These are phyloP conservation scores for Sebastolobus alascanus DNA, from an alignment of 2,797 vertebrate genomes.

Conservation along the genomic window DNA sequence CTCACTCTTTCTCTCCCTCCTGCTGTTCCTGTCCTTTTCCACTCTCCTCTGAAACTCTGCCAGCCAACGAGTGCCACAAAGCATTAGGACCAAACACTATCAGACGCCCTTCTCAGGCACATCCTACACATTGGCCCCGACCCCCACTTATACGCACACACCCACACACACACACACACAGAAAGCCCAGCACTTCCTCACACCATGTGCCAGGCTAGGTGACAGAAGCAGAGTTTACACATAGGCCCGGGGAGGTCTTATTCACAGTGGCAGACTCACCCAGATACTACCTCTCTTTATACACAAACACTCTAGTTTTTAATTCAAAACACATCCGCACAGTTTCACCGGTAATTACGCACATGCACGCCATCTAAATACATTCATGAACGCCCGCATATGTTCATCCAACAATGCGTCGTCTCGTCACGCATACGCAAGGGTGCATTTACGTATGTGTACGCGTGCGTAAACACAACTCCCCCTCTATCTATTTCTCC, in stretches of 20 bases:
- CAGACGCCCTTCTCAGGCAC: slow-evolving; percentile 71
- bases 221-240: slow-evolving; percentile 74
- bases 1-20: slow-evolving; percentile 29
- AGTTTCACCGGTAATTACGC: slow-evolving; percentile 54
- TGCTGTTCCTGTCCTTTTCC: slow-evolving; percentile 70
- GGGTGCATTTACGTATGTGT: slow-evolving; percentile 33
- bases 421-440: slow-evolving; percentile 49
- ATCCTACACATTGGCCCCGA: slow-evolving; percentile 65
- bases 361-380: slow-evolving; percentile 26
- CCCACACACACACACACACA: slow-evolving; percentile 26
- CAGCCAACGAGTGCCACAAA: slow-evolving; percentile 80
- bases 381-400: slow-evolving; percentile 50
- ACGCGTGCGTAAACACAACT: slow-evolving; percentile 13
- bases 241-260: slow-evolving; percentile 66
- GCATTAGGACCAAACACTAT: slow-evolving; percentile 79
- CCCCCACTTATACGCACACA: slow-evolving; percentile 24
- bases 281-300: slow-evolving; percentile 41
- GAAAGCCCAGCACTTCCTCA: slow-evolving; percentile 62
- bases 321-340: slow-evolving; percentile 56
- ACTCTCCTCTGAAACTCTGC: slow-evolving; percentile 76
- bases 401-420: slow-evolving; percentile 48
- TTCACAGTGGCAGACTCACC: slow-evolving; percentile 66
- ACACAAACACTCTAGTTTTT: slow-evolving; percentile 24
- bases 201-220: slow-evolving; percentile 76
- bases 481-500: slow-evolving; percentile 18